A percentile compares a stretch with the other conserved stretches of the same genome.
These are phyloP conservation scores for Zygogramma bicolorata DNA, from an alignment of 2,888 invertebrate species.

Conservation along the genomic window DNA sequence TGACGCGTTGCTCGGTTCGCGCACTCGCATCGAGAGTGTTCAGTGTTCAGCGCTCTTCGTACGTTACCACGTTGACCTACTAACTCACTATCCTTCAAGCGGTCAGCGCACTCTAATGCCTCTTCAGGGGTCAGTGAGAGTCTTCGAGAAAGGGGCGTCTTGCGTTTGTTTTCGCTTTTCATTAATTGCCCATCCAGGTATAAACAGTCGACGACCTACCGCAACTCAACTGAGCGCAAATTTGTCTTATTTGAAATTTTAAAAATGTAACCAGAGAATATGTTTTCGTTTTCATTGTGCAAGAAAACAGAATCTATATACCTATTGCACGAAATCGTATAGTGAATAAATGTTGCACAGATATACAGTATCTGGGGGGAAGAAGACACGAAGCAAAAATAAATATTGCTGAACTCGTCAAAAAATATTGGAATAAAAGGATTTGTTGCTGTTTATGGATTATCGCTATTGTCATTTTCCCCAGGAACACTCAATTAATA, in stretches of 20 bases:
- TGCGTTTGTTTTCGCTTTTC: conserved; percentile 51
- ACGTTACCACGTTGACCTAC: conserved; percentile 62
- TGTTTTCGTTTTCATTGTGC: too few relatives aligned
- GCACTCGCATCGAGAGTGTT: conserved; percentile 54
- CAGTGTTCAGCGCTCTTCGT: conserved; percentile 46
- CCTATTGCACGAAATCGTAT: too few relatives aligned
- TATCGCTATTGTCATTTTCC: too few relatives aligned
- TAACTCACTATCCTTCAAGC: conserved; percentile 66
- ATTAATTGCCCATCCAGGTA: conserved; percentile 1
- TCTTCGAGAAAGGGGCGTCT: conserved; percentile 51
- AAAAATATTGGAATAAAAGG: too few relatives aligned
- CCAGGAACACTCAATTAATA: too few relatives aligned
- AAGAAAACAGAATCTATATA: too few relatives aligned
- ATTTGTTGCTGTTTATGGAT: too few relatives aligned
- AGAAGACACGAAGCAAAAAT: too few relatives aligned
- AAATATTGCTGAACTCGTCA: too few relatives aligned
- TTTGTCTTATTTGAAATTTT: background rate
- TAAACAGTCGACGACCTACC: conserved; percentile 40
- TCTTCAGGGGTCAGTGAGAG: conserved; percentile 34
- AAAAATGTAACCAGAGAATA: background rate
- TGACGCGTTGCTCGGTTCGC: conserved; percentile 48
- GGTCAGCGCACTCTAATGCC: conserved; percentile 64
- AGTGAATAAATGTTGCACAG: too few relatives aligned
- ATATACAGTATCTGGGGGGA: too few relatives aligned
- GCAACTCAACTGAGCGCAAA: conserved; percentile 17